phyloP scores from a whole-genome alignment of 2,113 vertebrate species.

The Oostethus manadensis region DNA sequence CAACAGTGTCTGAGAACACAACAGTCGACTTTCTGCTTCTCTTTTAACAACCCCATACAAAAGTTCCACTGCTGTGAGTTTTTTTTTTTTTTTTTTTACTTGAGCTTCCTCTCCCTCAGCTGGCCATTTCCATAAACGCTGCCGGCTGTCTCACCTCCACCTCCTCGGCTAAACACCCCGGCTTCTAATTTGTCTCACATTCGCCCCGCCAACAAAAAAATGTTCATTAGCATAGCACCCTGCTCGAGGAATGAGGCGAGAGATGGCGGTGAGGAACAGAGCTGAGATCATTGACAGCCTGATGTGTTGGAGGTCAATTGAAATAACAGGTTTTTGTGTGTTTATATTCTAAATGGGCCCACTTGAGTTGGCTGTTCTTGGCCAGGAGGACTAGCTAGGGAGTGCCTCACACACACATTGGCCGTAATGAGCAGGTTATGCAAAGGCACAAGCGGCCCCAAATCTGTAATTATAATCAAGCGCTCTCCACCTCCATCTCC shows the following conservation, averaged over 20 bases:
- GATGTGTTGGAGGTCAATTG: slow-evolving; percentile 82
- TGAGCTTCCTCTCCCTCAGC: slow-evolving; percentile 56
- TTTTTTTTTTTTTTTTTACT: slow-evolving; percentile 32
- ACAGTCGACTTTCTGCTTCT: slow-evolving; percentile 27
- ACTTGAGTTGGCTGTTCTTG: slow-evolving; percentile 66
- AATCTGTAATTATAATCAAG: slow-evolving; percentile 79
- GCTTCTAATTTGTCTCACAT: slow-evolving; percentile 67
- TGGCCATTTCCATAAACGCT: slow-evolving; percentile 79
- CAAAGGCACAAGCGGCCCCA: slow-evolving; percentile 71
- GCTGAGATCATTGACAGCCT: slow-evolving; percentile 82
- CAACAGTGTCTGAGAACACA: slow-evolving; percentile 12
- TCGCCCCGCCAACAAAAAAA: slow-evolving; percentile 66
- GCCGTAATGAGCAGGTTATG: slow-evolving; percentile 76
- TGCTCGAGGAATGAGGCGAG: slow-evolving; percentile 59
- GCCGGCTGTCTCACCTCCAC: slow-evolving; percentile 73
- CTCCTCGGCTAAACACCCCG: slow-evolving; percentile 74
- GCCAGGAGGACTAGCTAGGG: slow-evolving; percentile 52
- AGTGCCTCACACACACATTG: slow-evolving; percentile 37
- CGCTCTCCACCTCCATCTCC: slow-evolving; percentile 49
- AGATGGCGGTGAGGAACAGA: slow-evolving; percentile 66
- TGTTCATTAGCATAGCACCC: slow-evolving; percentile 75
- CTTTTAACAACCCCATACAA: slow-evolving; percentile 45
- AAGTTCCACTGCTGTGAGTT: slow-evolving; percentile 40
- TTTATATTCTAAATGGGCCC: slow-evolving; percentile 75
- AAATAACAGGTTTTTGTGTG: slow-evolving; percentile 80